Base-by-base conservation (phyloP, 37 sponge, comb jelly and placozoan species). In the Dysidea cf. avara region DNA sequence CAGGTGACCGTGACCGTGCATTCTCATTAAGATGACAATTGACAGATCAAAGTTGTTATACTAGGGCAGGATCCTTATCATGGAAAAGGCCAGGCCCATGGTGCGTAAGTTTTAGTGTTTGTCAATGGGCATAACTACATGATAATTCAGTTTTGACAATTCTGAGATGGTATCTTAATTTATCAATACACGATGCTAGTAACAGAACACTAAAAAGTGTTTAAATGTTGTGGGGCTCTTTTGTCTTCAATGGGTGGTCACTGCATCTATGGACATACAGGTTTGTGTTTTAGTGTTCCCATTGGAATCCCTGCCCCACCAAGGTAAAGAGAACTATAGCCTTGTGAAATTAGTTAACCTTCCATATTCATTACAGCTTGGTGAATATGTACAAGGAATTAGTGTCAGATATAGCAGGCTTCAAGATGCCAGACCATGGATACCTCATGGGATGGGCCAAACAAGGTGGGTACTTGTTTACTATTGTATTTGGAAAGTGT, bases 21-120 rank as follows among this genome's bases (percentile, higher is more conserved):
- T 11, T 32, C 30, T 64, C 46, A 64, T 32, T 22, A 9, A 64
- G 7, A 64, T 11, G 9, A 33, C 59, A 26, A n/a, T 33, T 33
- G 17, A 16, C 54, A 89, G 87, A 79, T 94, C 14, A 95, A 94
- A 62, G 99, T 98, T 52, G 96, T 98, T 12, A 94, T 98, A 11
- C 61, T 98, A 7, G 99, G 99, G 11, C 99, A 98, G 69, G 99
- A 98, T 66, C 99, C 99, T 11, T 98, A 98, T 80, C 99, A 94
- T 81, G 93, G 94, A 28, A 93, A 92, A 18, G 79, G 79, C 31
- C 96, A 96, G 70, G 96, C 96, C 31, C 96, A 96, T 56, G 93
- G 90, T 64, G 22, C 29, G 78, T 34, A 2, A 11, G 11, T 16
- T 14, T 72, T 22, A 33, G 73, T 3, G 26, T 24, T 5, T 7